A percentile compares a stretch with the other conserved stretches of the same genome.
phyloP scores from a whole-genome alignment of 1,140 invertebrate genomes.

The Brachionus rotundiformis region DNA sequence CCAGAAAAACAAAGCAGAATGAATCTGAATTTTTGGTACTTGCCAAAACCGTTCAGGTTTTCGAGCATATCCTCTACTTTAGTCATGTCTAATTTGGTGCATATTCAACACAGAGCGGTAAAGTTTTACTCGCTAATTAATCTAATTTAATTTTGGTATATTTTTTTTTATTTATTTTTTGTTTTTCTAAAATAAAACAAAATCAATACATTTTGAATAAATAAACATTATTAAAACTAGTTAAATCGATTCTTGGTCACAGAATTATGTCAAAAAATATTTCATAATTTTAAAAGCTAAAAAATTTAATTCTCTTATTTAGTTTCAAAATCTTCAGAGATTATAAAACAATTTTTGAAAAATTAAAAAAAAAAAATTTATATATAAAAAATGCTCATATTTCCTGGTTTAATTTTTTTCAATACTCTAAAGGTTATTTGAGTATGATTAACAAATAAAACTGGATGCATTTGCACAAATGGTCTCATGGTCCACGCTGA shows the following conservation, averaged over 20 bases:
- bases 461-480: background rate
- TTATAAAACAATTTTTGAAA: background rate
- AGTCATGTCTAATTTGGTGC: background rate
- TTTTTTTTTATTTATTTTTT: background rate
- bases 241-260: slow-evolving; percentile 38
- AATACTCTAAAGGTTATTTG: background rate
- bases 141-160: too few relatives aligned
- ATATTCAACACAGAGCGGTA: background rate
- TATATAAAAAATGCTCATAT: background rate
- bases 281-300: background rate
- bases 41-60: slow-evolving; percentile 40
- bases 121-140: background rate
- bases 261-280: slow-evolving; percentile 20
- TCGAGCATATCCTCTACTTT: slow-evolving; percentile 43
- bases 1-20: background rate
- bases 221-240: slow-evolving; percentile 2
- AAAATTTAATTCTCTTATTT: background rate
- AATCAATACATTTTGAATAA: background rate
- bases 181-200: slow-evolving; percentile 31
- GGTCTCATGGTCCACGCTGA: background rate
- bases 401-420: background rate
- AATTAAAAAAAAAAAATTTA: background rate
- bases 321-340: background rate
- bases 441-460: background rate
- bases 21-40: slow-evolving; percentile 43